Evolutionary conservation across 1,140 invertebrate genomes (phyloP), one percentile per base, ranked within the genome.

Genomic region (Trigoniulus corallinus): DNA sequence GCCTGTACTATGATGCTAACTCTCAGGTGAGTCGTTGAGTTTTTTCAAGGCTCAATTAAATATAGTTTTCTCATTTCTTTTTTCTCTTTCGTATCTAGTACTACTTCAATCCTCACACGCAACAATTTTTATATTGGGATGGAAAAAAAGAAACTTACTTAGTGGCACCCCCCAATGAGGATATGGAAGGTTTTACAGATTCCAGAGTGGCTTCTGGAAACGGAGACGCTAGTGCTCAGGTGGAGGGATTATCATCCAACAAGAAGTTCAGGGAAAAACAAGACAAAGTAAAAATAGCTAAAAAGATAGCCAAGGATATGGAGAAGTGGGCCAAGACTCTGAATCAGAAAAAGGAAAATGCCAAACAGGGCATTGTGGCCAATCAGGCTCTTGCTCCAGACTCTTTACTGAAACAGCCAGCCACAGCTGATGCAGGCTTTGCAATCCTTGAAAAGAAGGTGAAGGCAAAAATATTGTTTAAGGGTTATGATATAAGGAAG

Each of bases 291-390:
- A 96, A 95, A 70, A 88, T 94, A 15, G 94, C 94, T 1, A 95
- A 96, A 62, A 94, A 95, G 68, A 96, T 98, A 59, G 92, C 91
- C 0, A 96, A 96, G 67, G 76, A 92, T 61, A 92, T 92, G 88
- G 85, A 88, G 59, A 80, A 81, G 60, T 98, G 95, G 95, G 94
- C 94, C 0, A 92, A 96, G 62, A 91, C 87, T 3, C 70, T 96
- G 48, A 97, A 98, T 68, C 91, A 96, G 61, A 91, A 93, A 68
- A 97, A 97, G 67, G 89, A 96, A 59, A 82, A 76, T 53, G 76
- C 80, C 24, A 78, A 79, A 54, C 74, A 74, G 44, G 78, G 74
- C 53, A 71, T 74, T 64, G 74, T 72, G 13, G 54, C 59, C 22
- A 48, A 44, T 44, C 47, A 39, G 51, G 48, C 20, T 12, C 20